A percentile compares a stretch with the other conserved stretches of the same genome.
Evolutionary conservation across 2,797 vertebrate genomes (phyloP).

Genomic region (Leucoraja ocellata): DNA sequence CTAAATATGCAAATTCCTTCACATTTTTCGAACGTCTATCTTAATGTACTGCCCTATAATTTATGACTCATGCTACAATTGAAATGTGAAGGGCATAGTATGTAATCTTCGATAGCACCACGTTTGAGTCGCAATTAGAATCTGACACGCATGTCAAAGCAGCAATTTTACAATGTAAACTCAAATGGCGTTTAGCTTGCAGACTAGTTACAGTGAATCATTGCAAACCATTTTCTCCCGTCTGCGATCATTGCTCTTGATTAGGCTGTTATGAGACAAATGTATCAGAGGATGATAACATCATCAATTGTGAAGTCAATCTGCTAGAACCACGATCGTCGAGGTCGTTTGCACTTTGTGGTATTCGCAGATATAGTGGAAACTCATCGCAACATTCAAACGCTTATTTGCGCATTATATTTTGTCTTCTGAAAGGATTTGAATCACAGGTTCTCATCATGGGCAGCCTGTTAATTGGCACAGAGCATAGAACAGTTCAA

Average conservation of each 20-base stretch:
- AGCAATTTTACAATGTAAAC: background rate
- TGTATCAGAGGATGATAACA: too few species aligned
- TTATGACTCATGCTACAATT: background rate
- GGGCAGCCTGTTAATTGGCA: too few species aligned
- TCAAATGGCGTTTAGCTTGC: background rate
- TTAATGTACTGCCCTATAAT: background rate
- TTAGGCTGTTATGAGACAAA: background rate
- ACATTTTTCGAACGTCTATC: background rate
- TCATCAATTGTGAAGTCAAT: too few species aligned
- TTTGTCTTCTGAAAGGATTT: too few species aligned
- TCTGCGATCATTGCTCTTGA: background rate
- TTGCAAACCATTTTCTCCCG: background rate
- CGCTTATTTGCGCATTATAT: too few species aligned
- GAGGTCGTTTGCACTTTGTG: too few species aligned
- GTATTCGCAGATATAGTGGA: too few species aligned
- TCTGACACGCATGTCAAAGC: background rate
- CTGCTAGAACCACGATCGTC: too few species aligned
- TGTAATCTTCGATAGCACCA: background rate
- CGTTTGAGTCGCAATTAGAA: background rate
- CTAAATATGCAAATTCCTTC: background rate
- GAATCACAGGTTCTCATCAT: too few species aligned
- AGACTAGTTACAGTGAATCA: background rate
- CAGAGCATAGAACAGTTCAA: too few species aligned
- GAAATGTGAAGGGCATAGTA: background rate
- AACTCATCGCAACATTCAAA: too few species aligned